phyloP scores from a whole-genome alignment of 2,113 vertebrate genomes.

The Lycocorax pyrrhopterus region DNA sequence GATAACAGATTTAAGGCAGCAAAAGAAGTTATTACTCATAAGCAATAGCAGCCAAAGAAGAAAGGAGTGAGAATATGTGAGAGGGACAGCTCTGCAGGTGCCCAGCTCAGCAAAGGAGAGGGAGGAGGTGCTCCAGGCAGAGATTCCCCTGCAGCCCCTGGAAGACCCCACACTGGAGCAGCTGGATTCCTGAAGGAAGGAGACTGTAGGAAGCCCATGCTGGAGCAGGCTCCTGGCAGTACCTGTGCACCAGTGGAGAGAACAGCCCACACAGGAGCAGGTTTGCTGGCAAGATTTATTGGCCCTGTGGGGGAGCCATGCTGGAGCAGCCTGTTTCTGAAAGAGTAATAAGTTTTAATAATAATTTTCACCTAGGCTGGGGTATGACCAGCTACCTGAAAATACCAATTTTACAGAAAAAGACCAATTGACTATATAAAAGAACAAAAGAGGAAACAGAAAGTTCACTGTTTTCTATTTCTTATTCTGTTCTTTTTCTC shows the following conservation, averaged over 20 bases:
- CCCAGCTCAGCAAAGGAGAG: neutral
- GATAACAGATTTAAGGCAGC: neutral
- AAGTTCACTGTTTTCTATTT: neutral
- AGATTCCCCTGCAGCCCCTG: neutral
- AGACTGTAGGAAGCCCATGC: neutral
- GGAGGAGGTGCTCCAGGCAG: neutral
- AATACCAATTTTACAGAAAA: neutral
- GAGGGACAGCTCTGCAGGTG: neutral
- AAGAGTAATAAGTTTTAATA: neutral
- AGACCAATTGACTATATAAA: neutral
- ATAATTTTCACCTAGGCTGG: neutral
- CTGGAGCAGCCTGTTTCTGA: neutral
- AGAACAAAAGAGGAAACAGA: neutral
- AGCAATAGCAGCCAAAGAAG: neutral
- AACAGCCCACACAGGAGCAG: neutral
- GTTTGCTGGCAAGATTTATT: neutral
- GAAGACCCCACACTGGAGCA: neutral
- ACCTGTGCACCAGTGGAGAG: neutral
- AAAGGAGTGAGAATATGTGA: neutral
- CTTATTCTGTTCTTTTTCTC: neutral
- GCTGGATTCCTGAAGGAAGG: rapidly evolving
- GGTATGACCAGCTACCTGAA: neutral
- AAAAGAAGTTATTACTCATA: neutral
- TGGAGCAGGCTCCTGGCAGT: neutral
- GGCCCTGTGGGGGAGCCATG: rapidly evolving